phyloP scores from a whole-genome alignment of 1,140 invertebrate species.

The Tenebrio molitor region DNA sequence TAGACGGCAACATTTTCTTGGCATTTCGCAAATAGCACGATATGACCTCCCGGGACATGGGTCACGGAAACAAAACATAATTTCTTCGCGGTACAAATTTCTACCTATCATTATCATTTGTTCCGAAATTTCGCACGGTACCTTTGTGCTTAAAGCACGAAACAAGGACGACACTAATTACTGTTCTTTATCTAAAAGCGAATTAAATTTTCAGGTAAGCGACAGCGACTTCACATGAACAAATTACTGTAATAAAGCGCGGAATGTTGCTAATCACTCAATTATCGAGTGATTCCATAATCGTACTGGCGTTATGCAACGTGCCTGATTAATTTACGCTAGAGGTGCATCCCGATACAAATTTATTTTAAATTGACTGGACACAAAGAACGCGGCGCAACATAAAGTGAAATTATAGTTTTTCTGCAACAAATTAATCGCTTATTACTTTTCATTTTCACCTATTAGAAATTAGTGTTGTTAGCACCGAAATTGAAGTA shows the following conservation, averaged over 20 bases:
- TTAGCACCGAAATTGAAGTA: not conserved
- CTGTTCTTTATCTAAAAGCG: conserved; percentile 12
- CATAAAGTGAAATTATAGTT: not conserved
- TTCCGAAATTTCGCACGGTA: not conserved
- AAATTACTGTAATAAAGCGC: conserved; percentile 11
- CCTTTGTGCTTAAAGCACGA: not conserved
- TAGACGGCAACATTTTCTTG: conserved; percentile 26
- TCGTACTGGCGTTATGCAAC: not conserved
- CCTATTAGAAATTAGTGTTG: not conserved
- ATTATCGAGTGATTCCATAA: conserved; percentile 17
- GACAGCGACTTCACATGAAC: conserved; percentile 5
- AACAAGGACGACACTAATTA: conserved; percentile 1
- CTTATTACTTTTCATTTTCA: conserved; percentile 13
- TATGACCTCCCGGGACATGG: conserved; percentile 11
- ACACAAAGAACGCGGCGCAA: no score
- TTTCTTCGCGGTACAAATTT: conserved; percentile 17
- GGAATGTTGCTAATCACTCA: conserved; percentile 21
- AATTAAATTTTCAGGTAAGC: conserved; percentile 20
- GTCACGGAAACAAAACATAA: conserved; percentile 15
- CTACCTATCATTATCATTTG: not conserved
- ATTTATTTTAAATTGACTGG: no score
- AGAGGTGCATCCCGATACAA: no score
- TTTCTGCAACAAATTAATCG: conserved; percentile 1
- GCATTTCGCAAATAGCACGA: conserved; percentile 25
- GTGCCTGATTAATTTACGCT: not conserved